Evolutionary conservation across 2,113 vertebrate species (phyloP), one percentile per base, ranked within the genome.

Genomic region (Neodontobutis hainanensis): DNA sequence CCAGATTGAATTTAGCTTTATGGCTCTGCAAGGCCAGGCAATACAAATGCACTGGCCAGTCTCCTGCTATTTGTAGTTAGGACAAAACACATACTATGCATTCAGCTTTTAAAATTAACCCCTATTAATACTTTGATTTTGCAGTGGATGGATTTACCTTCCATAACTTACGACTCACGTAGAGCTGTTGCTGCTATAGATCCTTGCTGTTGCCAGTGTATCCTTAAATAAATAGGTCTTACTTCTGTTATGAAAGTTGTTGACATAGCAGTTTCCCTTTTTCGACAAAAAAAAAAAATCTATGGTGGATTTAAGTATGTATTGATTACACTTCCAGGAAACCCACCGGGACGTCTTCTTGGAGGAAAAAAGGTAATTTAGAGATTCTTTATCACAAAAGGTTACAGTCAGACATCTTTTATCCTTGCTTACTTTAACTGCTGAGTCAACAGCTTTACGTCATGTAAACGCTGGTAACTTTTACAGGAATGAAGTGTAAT

Each of bases 351-450:
- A 1, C 3, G 49, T 58, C 36, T 34, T 27, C 5, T 10, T 2
- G 38, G n/a, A 43, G 36, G 16, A 27, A 27, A 75, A 67, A 70
- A 45, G 47, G 36, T 55, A 5, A 65, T 62, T 19, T 47, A 14
- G 1, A n/a, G 15, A 43, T 71, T 4, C 45, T 27, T 48, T n/a
- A 7, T 55, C 32, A 52, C 47, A 55, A n/a, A 42, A 11, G 38
- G 43, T 60, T 14, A 46, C 8, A 62, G 32, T 12, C 11, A 64
- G 5, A 32, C 51, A 53, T 9, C 52, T 5, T 36, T 44, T 42
- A 45, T 35, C 10, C 43, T 16, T 68, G 27, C 45, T 42, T 8
- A 11, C 16, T 5, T 7, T 47, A 27, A 27, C 19, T 27, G 19
- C 19, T 27, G 3, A 27, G 19, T 14, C 0, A 8, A 2, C 11